Evolutionary conservation across 2,113 vertebrate genomes (phyloP), one percentile per base, ranked within the genome.

Genomic region (Dipodomys ordii): DNA sequence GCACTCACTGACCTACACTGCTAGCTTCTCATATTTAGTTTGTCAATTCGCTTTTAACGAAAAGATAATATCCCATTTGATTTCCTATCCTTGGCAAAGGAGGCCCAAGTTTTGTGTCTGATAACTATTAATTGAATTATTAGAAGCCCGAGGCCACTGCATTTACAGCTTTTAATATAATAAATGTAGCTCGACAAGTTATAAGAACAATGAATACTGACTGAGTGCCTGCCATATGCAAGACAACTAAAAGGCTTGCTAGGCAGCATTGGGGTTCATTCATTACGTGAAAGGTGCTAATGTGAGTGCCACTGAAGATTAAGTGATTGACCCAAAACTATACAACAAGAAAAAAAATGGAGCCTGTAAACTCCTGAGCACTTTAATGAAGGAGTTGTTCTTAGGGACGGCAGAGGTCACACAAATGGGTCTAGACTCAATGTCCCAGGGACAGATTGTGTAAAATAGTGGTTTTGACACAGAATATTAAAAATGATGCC

Each of bases 111-210:
- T 78, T 39, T 28, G 74, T 32, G 53, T 82, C 87, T 82, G 90
- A 22, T 68, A 68, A 73, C 78, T 74, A 83, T 49, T 87, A n/a
- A 92, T 32, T 72, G 39, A 87, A 60, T 49, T 87, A n/a, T 87
- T 32, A 78, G 49, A 87, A 67, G 60, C 64, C 53, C 8, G 73
- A 23, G 18, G 28, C 28, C 32, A 84, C n/a, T 22, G 39, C 5
- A 53, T 84, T 80, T 65, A 46, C 80, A 30, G 69, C 73, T 89
- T 62, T n/a, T 68, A 74, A 64, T 44, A 44, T 11, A 90, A 83
- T 64, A 64, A 64, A 53, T 68, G 28, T 84, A 92, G 62, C 27
- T 62, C 16, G 35, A 20, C 73, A 64, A 78, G 4, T 72, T 60
- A 87, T 69, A 79, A 25, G n/a, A 44, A 93, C 49, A 53, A 60